Conservation (phyloP, 2,113 vertebrate genomes). For the Melospiza georgiana region DNA sequence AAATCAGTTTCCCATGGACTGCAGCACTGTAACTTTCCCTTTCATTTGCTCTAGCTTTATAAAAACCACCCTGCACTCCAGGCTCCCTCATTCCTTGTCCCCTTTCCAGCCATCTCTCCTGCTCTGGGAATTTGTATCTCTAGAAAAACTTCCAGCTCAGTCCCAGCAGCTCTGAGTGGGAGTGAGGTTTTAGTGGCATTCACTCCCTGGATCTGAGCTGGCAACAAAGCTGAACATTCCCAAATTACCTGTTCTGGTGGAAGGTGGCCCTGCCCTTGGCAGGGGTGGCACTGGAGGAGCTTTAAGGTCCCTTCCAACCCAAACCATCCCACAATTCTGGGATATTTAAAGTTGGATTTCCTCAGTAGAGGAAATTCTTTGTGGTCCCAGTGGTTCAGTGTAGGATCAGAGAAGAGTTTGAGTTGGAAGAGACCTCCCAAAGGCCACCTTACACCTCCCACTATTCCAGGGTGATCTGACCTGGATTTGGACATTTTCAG, state of each 20-base stretch:
- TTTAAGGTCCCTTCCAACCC: not conserved
- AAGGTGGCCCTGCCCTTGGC: not conserved
- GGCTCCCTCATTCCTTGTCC: not conserved
- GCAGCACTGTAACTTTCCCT: not conserved
- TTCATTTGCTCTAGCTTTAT: not conserved
- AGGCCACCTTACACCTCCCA: not conserved
- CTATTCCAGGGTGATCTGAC: fast-evolving
- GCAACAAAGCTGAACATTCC: not conserved
- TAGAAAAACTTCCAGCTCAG: not conserved
- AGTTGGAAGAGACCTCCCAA: no score
- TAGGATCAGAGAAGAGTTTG: not conserved
- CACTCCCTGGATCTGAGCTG: not conserved
- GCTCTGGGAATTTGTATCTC: not conserved
- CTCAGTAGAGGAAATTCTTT: not conserved
- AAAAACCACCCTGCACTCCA: not conserved
- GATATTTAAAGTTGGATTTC: not conserved
- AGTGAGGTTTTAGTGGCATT: not conserved
- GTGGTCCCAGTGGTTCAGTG: not conserved
- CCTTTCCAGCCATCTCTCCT: not conserved
- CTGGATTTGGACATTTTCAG: not conserved
- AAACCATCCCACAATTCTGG: not conserved
- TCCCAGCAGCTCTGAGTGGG: not conserved
- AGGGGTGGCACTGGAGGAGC: not conserved
- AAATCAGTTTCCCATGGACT: not conserved
- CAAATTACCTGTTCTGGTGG: not conserved